These are phyloP conservation scores for Falco cherrug DNA, from an alignment of 2,797 vertebrate species.

Conservation along the genomic window DNA sequence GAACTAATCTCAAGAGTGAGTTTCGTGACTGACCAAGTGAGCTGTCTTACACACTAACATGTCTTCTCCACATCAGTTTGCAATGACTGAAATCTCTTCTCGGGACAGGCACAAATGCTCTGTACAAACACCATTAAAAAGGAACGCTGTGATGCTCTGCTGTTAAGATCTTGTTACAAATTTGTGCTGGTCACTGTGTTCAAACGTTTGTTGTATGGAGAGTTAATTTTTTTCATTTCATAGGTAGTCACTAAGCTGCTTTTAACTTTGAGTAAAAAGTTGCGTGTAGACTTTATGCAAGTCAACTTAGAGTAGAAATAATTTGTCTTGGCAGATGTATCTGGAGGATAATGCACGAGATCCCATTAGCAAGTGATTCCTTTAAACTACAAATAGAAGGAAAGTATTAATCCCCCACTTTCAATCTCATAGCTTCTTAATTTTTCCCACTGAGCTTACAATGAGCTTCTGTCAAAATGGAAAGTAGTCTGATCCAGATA, in stretches of 20 bases:
- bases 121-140: not conserved
- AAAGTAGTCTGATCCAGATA: not conserved
- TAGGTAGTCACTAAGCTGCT: not conserved
- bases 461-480: not conserved
- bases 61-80: not conserved
- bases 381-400: not conserved
- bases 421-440: not conserved
- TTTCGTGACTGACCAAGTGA: not conserved
- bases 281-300: not conserved
- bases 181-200: not conserved
- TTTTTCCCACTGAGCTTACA: not conserved
- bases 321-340: not conserved
- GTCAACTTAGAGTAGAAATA: not conserved
- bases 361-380: not conserved
- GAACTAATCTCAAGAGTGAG: not conserved
- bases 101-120: not conserved
- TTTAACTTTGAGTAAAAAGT: not conserved
- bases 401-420: not conserved
- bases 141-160: rapidly evolving
- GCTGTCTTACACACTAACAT: rapidly evolving
- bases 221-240: not conserved
- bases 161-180: not conserved
- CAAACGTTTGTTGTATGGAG: not conserved
- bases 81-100: not conserved
- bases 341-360: not conserved